These are phyloP conservation scores for Sarcophaga caerulescens DNA, from an alignment of 2,888 invertebrate genomes.

Conservation along the genomic window DNA sequence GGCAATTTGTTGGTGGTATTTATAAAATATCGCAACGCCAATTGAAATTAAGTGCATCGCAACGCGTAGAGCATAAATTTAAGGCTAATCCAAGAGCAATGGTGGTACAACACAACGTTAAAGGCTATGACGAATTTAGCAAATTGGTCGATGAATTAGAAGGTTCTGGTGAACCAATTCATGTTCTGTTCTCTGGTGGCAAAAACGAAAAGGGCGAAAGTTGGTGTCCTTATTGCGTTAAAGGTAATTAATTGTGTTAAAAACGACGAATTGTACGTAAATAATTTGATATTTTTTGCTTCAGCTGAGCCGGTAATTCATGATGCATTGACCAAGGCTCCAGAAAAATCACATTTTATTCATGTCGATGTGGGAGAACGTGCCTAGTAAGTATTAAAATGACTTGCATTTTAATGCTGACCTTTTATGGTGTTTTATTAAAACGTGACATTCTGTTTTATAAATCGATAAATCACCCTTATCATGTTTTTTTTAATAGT, in stretches of 20 bases:
- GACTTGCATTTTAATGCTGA: background rate
- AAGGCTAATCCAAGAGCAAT: conserved; percentile 71
- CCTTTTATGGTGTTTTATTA: background rate
- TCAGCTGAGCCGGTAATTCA: conserved; percentile 90
- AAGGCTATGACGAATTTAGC: conserved; percentile 80
- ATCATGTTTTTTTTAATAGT: too few species aligned
- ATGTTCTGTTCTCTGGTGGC: conserved; percentile 80
- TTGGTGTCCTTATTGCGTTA: conserved; percentile 95
- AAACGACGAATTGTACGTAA: too few species aligned
- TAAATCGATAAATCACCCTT: background rate
- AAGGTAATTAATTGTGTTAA: conserved; percentile 83
- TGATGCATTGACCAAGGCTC: conserved; percentile 84
- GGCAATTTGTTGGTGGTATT: conserved; percentile 59
- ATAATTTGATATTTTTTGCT: too few species aligned
- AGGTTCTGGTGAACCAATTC: conserved; percentile 75
- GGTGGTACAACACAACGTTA: conserved; percentile 80
- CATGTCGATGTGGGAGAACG: conserved; percentile 91
- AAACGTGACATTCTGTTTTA: background rate
- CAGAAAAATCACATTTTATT: conserved; percentile 86
- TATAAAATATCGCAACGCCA: conserved; percentile 67
- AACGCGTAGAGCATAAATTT: conserved; percentile 3
- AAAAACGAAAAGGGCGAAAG: conserved; percentile 85
- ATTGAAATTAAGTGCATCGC: conserved; percentile 25
- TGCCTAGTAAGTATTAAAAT: conserved; percentile 86
- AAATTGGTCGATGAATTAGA: conserved; percentile 80